A percentile compares a stretch with the other conserved stretches of the same genome.
Evolutionary conservation across 1,140 invertebrate genomes (phyloP).

Genomic region (Laupala kohalensis): DNA sequence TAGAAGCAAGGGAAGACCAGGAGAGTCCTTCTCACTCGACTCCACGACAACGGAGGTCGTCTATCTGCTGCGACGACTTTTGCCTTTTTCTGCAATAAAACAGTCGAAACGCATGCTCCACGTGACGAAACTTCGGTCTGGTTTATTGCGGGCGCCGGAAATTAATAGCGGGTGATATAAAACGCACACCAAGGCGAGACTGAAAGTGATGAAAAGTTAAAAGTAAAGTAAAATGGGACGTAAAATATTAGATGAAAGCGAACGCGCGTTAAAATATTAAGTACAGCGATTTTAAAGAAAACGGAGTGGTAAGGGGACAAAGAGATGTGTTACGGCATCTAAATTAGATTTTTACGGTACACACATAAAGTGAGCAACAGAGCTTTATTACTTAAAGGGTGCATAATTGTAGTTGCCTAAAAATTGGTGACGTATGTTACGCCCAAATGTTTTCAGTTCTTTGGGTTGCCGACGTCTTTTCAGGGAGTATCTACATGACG

Average conservation of each 20-base stretch:
- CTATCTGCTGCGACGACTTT: not conserved
- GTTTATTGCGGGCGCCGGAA: not conserved
- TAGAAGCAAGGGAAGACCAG: too few relatives aligned
- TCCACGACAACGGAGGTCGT: too few relatives aligned
- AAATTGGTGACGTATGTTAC: not conserved
- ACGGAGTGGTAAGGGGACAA: not conserved
- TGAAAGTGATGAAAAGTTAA: not conserved
- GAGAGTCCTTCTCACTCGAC: too few relatives aligned
- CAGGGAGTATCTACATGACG: too few relatives aligned
- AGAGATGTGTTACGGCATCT: not conserved
- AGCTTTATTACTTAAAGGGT: not conserved
- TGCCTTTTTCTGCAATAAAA: not conserved
- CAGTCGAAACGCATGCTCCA: not conserved
- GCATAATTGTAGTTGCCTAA: not conserved
- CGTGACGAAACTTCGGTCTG: not conserved
- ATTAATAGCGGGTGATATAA: not conserved
- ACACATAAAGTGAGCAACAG: not conserved
- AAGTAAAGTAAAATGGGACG: not conserved
- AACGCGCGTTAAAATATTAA: not conserved
- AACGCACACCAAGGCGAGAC: not conserved
- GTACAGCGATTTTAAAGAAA: not conserved
- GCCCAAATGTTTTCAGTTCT: not conserved
- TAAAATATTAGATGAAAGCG: not conserved
- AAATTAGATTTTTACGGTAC: not conserved
- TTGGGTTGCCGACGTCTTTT: too few relatives aligned